phyloP scores from a whole-genome alignment of 1,140 invertebrate genomes.

The Carposina sasakii region DNA sequence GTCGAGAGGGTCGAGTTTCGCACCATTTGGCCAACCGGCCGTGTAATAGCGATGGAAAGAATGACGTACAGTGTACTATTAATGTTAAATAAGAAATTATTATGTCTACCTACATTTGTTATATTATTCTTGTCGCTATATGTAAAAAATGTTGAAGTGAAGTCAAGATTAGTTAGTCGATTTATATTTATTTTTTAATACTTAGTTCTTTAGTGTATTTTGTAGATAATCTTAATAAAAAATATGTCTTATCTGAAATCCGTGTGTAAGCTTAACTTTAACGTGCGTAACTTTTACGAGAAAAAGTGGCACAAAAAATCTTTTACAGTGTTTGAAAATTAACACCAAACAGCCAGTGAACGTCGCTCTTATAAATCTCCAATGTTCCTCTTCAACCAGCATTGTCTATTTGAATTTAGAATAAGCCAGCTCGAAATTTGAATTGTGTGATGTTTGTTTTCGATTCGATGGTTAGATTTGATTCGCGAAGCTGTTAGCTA shows the following conservation, averaged over 20 bases:
- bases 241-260: too few species aligned
- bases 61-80: constrained; percentile 32
- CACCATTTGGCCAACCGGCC: constrained; percentile 68
- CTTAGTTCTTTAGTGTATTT: constrained; percentile 31
- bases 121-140: too few species aligned
- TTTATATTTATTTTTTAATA: too few species aligned
- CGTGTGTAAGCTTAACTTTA: too few species aligned
- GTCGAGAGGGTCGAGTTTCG: constrained; percentile 60
- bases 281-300: too few species aligned
- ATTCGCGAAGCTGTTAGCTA: too few species aligned
- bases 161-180: constrained; percentile 23
- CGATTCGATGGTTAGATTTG: constrained; percentile 57
- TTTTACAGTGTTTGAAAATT: too few species aligned
- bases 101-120: too few species aligned
- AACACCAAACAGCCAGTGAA: constrained; percentile 22
- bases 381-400: constrained; percentile 45
- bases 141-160: constrained; percentile 7
- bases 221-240: too few species aligned
- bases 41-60: constrained; percentile 54
- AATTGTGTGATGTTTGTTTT: constrained; percentile 65
- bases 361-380: constrained; percentile 30
- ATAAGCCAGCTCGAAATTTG: constrained; percentile 59
- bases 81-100: too few species aligned
- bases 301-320: too few species aligned
- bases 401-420: constrained; percentile 64